Percentiles rank a stretch among this genome's conserved stretches.
These are phyloP conservation scores for Xyliphius kryptos DNA, from an alignment of 2,113 vertebrate species.

Conservation along the genomic window DNA sequence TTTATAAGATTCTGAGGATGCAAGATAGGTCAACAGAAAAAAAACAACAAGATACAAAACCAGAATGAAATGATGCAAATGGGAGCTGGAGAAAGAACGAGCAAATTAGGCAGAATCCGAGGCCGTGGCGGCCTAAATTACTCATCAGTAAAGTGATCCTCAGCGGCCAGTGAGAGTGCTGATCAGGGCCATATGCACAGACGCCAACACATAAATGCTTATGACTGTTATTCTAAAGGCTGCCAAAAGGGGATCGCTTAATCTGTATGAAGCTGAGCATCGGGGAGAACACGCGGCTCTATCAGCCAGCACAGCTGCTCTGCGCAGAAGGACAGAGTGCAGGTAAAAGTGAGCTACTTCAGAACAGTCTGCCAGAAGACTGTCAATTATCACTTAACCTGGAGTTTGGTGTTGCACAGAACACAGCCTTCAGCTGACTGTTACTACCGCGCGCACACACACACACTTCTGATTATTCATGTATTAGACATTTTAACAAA, in stretches of 20 bases:
- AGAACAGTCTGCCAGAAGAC: background rate
- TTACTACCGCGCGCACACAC: no score
- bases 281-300: constrained; percentile 27
- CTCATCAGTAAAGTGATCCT: constrained; percentile 60
- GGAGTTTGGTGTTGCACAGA: no score
- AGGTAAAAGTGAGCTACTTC: background rate
- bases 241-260: constrained; percentile 47
- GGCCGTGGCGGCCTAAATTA: constrained; percentile 53
- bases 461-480: no score
- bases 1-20: background rate
- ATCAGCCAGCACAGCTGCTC: constrained; percentile 7
- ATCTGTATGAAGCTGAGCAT: constrained; percentile 43
- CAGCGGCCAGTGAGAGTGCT: constrained; percentile 39
- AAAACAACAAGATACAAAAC: background rate
- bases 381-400: background rate
- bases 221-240: constrained; percentile 58
- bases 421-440: no score
- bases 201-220: constrained; percentile 55
- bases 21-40: background rate
- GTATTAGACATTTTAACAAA: constrained; percentile 45
- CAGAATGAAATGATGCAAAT: background rate
- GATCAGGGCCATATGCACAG: constrained; percentile 62
- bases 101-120: constrained; percentile 22
- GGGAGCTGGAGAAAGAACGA: constrained; percentile 14
- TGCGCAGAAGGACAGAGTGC: background rate